phyloP scores from a whole-genome alignment of 1,140 invertebrate species.

The Lycorma delicatula region DNA sequence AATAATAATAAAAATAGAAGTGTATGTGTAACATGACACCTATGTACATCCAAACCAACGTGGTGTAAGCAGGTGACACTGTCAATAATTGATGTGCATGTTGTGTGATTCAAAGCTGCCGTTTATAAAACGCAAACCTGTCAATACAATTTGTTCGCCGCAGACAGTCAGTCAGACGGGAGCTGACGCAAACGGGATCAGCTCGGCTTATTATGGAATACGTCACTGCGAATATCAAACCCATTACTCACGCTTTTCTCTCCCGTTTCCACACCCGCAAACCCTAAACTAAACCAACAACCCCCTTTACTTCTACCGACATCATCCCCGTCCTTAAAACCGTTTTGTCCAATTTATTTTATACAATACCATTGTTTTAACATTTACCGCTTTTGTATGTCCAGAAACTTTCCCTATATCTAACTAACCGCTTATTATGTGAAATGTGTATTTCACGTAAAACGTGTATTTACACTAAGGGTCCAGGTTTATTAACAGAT shows the following conservation, averaged over 20 bases:
- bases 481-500: no score
- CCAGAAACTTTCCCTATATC: background rate
- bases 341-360: background rate
- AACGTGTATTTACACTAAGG: no score
- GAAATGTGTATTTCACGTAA: no score
- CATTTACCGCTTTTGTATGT: background rate
- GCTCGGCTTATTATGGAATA: conserved; percentile 9
- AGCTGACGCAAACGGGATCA: conserved; percentile 7
- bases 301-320: background rate
- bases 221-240: conserved; percentile 7
- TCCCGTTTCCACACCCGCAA: no score
- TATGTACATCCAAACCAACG: no score
- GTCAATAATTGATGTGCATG: conserved; percentile 3
- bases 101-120: conserved; percentile 11
- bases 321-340: background rate
- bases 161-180: background rate
- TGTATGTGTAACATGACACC: no score
- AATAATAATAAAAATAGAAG: no score
- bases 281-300: no score
- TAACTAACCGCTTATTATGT: no score
- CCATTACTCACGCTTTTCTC: conserved; percentile 9
- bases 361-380: background rate
- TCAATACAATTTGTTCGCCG: conserved; percentile 12
- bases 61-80: background rate
- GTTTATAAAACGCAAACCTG: conserved; percentile 11